These are phyloP conservation scores for Leucania comma DNA, from an alignment of 2,888 invertebrate genomes.

Conservation along the genomic window DNA sequence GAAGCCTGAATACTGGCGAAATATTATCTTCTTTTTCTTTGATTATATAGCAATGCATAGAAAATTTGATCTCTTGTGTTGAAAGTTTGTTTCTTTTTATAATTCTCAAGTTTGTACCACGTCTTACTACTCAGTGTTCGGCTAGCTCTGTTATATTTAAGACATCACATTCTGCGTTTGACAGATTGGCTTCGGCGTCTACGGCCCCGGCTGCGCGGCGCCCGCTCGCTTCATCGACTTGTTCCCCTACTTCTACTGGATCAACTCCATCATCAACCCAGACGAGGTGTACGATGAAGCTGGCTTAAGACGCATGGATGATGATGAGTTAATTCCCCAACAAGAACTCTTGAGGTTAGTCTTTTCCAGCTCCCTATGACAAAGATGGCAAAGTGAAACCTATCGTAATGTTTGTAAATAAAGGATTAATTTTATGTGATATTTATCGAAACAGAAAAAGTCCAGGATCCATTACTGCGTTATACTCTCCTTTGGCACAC, in stretches of 20 bases:
- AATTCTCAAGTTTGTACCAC: not conserved
- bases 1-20: too few species aligned
- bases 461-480: not conserved
- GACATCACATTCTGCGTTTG: not conserved
- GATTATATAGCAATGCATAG: too few species aligned
- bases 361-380: not conserved
- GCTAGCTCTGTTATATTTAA: not conserved
- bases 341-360: constrained; percentile 32
- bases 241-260: constrained; percentile 71
- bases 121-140: not conserved
- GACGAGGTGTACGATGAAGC: constrained; percentile 34
- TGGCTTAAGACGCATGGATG: constrained; percentile 21
- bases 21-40: too few species aligned
- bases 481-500: not conserved
- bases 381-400: not conserved
- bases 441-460: too few species aligned
- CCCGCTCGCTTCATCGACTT: constrained; percentile 77
- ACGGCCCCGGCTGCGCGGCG: constrained; percentile 78
- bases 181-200: constrained; percentile 78
- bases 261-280: constrained; percentile 64
- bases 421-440: too few species aligned
- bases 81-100: not conserved
- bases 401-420: too few species aligned
- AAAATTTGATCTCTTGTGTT: too few species aligned
- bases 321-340: constrained; percentile 7